phyloP scores from a whole-genome alignment of 2,113 vertebrate genomes.

The Notarius quadriscutis region DNA sequence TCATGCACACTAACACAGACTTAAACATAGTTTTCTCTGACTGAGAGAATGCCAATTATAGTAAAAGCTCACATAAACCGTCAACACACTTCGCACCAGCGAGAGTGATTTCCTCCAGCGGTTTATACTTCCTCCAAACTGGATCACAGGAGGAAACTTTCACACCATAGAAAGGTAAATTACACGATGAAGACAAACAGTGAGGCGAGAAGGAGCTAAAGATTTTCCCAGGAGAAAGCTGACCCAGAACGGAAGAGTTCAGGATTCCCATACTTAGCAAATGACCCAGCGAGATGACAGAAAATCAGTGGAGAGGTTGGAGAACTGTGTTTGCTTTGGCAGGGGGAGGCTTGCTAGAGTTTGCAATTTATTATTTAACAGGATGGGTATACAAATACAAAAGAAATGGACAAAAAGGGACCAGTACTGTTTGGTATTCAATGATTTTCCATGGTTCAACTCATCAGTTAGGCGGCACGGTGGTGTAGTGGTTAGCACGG shows the following conservation, averaged over 20 bases:
- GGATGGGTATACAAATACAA: not conserved
- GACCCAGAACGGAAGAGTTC: conserved; percentile 25
- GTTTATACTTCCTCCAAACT: conserved; percentile 1
- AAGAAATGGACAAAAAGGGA: not conserved
- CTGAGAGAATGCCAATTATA: conserved; percentile 4
- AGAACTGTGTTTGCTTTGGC: conserved; percentile 14
- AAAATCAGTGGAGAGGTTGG: conserved; percentile 29
- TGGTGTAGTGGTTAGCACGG: too few species aligned
- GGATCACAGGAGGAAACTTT: not conserved
- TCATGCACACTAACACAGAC: not conserved
- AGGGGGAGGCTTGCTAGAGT: conserved; percentile 6
- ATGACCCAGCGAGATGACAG: conserved; percentile 38
- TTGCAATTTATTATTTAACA: conserved; percentile 41
- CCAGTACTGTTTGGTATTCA: not conserved
- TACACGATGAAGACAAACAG: not conserved
- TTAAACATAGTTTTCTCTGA: not conserved
- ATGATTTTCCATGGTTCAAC: not conserved
- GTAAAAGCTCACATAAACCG: not conserved
- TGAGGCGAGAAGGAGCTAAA: conserved; percentile 8
- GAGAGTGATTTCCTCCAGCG: not conserved
- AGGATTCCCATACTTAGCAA: conserved; percentile 31
- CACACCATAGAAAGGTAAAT: conserved; percentile 9
- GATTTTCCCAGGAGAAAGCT: conserved; percentile 34
- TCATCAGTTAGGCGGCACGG: not conserved
- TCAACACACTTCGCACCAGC: not conserved